phyloP scores from a whole-genome alignment of 1,140 invertebrate genomes.

The Euwallacea fornicatus region DNA sequence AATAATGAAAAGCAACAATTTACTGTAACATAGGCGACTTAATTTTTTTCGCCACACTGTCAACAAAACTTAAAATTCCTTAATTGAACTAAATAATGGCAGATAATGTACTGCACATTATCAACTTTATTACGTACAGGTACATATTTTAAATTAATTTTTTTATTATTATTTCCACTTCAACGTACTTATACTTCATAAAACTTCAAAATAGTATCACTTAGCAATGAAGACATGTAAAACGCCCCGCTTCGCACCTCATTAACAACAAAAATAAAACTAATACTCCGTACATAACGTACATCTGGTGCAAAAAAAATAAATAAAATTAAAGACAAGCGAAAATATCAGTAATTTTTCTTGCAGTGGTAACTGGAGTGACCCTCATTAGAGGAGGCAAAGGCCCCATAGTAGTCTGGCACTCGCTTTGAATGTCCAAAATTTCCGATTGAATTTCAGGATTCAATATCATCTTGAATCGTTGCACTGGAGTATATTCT shows the following conservation, averaged over 20 bases:
- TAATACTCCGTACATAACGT: too few relatives aligned
- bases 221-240: constrained; percentile 92
- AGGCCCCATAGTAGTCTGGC: constrained; percentile 9
- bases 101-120: too few relatives aligned
- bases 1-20: too few relatives aligned
- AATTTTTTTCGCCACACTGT: too few relatives aligned
- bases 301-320: too few relatives aligned
- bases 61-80: too few relatives aligned
- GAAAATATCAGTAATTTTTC: neutral
- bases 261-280: too few relatives aligned
- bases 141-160: neutral
- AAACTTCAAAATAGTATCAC: constrained; percentile 78
- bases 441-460: constrained; percentile 27
- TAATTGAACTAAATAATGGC: too few relatives aligned
- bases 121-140: too few relatives aligned
- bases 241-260: constrained; percentile 67
- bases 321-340: neutral
- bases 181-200: constrained; percentile 67
- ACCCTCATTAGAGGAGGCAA: constrained; percentile 12
- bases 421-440: constrained; percentile 25
- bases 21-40: too few relatives aligned
- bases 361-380: constrained; percentile 10
- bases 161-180: neutral
- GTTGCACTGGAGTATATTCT: neutral
- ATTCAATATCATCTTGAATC: constrained; percentile 36